phyloP scores from a whole-genome alignment of 2,797 vertebrate species.

The Psittacula derbiana region DNA sequence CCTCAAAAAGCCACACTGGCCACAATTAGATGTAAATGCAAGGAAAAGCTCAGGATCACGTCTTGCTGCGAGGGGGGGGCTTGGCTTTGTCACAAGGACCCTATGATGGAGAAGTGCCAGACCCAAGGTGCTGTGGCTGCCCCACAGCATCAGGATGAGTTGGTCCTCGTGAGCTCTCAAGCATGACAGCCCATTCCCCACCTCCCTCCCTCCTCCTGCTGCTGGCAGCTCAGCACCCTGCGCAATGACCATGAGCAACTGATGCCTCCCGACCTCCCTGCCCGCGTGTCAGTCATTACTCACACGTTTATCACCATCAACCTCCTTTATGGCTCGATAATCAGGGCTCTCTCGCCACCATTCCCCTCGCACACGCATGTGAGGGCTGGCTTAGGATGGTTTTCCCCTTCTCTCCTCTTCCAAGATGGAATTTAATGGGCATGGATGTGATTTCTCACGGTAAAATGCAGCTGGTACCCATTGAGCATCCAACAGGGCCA shows the following conservation, averaged over 20 bases:
- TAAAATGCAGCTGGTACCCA: neutral
- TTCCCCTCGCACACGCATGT: accelerated
- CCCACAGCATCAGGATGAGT: accelerated
- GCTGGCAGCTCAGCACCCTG: neutral
- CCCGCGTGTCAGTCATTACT: neutral
- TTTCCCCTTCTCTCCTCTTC: accelerated
- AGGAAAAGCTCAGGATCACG: accelerated
- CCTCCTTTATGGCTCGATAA: slow-evolving; percentile 7
- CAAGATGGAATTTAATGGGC: neutral
- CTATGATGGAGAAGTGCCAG: accelerated
- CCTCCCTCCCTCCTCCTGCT: neutral
- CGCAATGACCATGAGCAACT: neutral
- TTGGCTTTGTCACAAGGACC: neutral
- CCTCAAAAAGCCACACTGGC: accelerated
- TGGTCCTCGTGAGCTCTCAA: neutral
- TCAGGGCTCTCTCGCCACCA: neutral
- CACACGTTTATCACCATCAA: neutral
- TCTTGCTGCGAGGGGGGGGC: accelerated
- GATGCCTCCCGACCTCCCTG: neutral
- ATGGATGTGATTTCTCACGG: neutral
- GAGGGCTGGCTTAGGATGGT: neutral
- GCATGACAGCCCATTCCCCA: accelerated
- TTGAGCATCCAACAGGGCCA: accelerated
- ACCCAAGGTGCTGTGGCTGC: neutral
- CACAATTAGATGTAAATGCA: neutral